These are phyloP conservation scores for Spea multiplicata DNA, from an alignment of 2,113 vertebrate species.

Conservation along the genomic window DNA sequence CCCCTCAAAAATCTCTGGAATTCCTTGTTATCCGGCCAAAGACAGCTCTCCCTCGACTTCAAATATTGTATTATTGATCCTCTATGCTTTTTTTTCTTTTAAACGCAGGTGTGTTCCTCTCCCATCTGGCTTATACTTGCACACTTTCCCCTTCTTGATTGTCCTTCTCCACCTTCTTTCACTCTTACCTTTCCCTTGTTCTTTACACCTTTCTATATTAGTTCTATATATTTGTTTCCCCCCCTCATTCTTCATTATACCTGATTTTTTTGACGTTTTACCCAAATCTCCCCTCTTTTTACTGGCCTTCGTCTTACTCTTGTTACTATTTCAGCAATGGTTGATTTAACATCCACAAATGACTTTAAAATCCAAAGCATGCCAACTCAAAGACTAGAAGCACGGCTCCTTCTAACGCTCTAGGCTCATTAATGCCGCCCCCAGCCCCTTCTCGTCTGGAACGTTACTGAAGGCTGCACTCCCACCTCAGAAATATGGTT, in stretches of 20 bases:
- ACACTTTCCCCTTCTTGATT: slow-evolving; percentile 7
- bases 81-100: neutral
- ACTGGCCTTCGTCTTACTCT: neutral
- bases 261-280: too few relatives aligned
- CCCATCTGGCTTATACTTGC: neutral
- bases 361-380: neutral
- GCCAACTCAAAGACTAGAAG: neutral
- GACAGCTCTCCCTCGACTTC: neutral
- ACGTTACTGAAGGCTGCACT: neutral
- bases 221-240: neutral
- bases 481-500: slow-evolving; percentile 27
- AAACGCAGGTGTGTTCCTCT: neutral
- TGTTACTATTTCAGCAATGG: slow-evolving; percentile 20
- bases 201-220: neutral
- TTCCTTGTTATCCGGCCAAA: neutral
- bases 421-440: neutral
- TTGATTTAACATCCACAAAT: slow-evolving; percentile 1
- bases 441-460: neutral
- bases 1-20: slow-evolving; percentile 18
- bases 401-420: slow-evolving; percentile 5
- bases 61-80: neutral
- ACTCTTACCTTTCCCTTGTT: neutral
- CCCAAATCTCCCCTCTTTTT: neutral
- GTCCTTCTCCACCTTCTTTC: slow-evolving; percentile 11
- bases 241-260: slow-evolving; percentile 3